A percentile compares a stretch with the other conserved stretches of the same genome.
These are phyloP conservation scores for Drosophila mauritiana DNA, from an alignment of 1,140 invertebrate species.

Conservation along the genomic window DNA sequence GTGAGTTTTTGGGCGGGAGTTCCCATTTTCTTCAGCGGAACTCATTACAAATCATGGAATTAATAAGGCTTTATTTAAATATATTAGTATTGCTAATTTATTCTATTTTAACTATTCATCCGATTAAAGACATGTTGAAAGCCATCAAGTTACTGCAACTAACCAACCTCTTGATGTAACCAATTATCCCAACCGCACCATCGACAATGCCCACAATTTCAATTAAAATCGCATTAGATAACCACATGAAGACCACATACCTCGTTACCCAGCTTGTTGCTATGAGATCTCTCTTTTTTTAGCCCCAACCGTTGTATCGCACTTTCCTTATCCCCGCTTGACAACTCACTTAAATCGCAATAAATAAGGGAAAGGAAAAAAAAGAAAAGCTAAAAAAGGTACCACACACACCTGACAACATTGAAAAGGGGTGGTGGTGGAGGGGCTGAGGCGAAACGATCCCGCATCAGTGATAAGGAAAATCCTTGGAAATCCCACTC, in stretches of 20 bases:
- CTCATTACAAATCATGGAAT: background rate
- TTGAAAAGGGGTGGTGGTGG: constrained; percentile 21
- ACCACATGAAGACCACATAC: constrained; percentile 22
- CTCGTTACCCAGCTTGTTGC: constrained; percentile 19
- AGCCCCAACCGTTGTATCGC: constrained; percentile 2
- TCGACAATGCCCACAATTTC: constrained; percentile 44
- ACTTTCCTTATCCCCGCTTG: constrained; percentile 37
- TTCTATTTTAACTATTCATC: too few relatives aligned
- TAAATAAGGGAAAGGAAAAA: constrained; percentile 66
- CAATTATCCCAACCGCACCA: constrained; percentile 15
- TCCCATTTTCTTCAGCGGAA: background rate
- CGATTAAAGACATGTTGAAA: background rate
- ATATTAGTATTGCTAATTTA: too few relatives aligned
- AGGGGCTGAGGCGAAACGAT: constrained; percentile 19
- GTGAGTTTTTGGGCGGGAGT: background rate
- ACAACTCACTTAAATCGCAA: constrained; percentile 81
- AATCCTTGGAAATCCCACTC: constrained; percentile 48
- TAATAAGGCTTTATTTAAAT: too few relatives aligned
- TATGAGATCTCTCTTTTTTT: constrained; percentile 26
- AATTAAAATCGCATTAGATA: constrained; percentile 77
- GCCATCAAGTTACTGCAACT: background rate
- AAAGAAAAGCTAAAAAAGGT: constrained; percentile 46
- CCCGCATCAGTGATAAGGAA: constrained; percentile 68
- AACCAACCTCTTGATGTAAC: background rate
- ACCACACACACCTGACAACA: constrained; percentile 68